Evolutionary conservation across 1,140 invertebrate species (phyloP).

Genomic region (Drosophila kikkawai): DNA sequence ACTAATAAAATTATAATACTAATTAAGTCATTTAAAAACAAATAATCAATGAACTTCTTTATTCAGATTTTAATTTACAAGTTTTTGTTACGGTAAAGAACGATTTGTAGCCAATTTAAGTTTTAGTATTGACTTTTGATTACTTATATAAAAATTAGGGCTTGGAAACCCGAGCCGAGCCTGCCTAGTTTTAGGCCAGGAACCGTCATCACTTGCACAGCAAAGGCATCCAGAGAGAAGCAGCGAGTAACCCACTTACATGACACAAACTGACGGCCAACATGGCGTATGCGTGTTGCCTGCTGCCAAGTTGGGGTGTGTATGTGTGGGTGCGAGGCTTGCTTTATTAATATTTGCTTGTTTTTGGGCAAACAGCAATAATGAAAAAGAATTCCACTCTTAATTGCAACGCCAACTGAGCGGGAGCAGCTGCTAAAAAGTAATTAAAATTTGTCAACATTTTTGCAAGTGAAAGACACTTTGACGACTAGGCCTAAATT

Average conservation of each 20-base stretch:
- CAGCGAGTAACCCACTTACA: conserved; percentile 65
- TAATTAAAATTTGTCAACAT: conserved; percentile 83
- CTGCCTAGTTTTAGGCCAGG: conserved; percentile 2
- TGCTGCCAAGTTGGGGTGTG: conserved; percentile 51
- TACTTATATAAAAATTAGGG: neutral
- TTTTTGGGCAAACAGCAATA: conserved; percentile 69
- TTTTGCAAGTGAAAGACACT: conserved; percentile 33
- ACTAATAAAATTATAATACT: too few species aligned
- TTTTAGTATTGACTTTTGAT: neutral
- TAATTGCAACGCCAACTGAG: conserved; percentile 71
- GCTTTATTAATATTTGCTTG: conserved; percentile 52
- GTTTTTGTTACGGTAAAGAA: too few species aligned
- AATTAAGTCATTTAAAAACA: too few species aligned
- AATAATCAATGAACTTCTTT: too few species aligned
- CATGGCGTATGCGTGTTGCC: conserved; percentile 78
- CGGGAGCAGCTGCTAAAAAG: conserved; percentile 64
- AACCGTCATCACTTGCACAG: conserved; percentile 9
- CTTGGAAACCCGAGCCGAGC: neutral
- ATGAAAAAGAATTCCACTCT: conserved; percentile 76
- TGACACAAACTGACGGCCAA: conserved; percentile 72
- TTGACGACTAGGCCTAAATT: conserved; percentile 27
- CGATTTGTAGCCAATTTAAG: too few species aligned
- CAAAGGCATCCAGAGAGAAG: conserved; percentile 5
- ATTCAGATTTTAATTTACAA: too few species aligned
- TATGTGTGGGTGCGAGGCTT: conserved; percentile 7